A percentile compares a stretch with the other conserved stretches of the same genome.
phyloP scores from a whole-genome alignment of 2,113 vertebrate species.

The Alces alces region DNA sequence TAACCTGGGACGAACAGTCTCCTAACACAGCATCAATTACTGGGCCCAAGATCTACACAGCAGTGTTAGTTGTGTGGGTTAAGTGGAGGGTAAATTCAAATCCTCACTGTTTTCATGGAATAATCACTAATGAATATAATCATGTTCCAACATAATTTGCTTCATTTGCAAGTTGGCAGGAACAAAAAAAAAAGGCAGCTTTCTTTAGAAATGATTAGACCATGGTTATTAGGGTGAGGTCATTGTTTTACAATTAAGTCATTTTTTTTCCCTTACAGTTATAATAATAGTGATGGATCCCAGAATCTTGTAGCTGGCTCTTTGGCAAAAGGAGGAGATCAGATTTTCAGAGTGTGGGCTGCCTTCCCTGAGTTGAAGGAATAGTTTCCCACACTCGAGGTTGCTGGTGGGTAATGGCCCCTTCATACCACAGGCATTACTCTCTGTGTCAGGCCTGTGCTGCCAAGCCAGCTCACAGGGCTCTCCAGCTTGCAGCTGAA shows the following conservation, averaged over 20 bases:
- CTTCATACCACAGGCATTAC: constrained; percentile 15
- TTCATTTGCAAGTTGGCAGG: constrained; percentile 80
- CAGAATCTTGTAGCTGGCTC: constrained; percentile 75
- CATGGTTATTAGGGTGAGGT: constrained; percentile 79
- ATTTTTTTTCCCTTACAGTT: constrained; percentile 71
- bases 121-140: constrained; percentile 80
- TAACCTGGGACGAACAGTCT: neutral
- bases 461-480: neutral
- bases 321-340: constrained; percentile 72
- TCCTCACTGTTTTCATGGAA: constrained; percentile 72
- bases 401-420: constrained; percentile 32
- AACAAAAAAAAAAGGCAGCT: constrained; percentile 52
- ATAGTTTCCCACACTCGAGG: constrained; percentile 74
- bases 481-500: neutral
- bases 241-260: constrained; percentile 81
- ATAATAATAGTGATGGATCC: constrained; percentile 79
- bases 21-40: neutral
- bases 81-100: constrained; percentile 67
- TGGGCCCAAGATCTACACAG: neutral
- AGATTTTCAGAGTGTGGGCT: constrained; percentile 68
- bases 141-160: constrained; percentile 77
- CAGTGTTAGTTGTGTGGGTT: constrained; percentile 35
- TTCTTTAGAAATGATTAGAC: constrained; percentile 76
- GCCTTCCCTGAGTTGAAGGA: constrained; percentile 66
- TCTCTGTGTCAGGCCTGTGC: neutral